Conservation (phyloP, 2,113 vertebrate genomes). For the Atlantisia rogersi region DNA sequence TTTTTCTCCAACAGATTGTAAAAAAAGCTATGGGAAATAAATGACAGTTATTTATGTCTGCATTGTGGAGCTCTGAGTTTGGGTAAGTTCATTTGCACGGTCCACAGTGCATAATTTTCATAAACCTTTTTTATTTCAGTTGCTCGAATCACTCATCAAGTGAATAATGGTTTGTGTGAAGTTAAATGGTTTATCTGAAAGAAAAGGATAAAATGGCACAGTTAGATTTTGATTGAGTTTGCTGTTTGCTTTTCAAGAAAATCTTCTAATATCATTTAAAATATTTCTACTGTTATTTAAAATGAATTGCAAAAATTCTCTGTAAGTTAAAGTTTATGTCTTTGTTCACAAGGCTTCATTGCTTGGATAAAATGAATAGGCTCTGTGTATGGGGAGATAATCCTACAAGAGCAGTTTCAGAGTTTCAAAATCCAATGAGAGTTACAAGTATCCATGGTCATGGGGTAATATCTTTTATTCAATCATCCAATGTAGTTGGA, state of each 20-base stretch:
- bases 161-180: background rate
- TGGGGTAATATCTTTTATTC: background rate
- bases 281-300: background rate
- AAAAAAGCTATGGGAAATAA: background rate
- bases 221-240: background rate
- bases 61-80: background rate
- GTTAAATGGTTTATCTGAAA: background rate
- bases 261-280: background rate
- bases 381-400: background rate
- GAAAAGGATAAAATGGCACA: background rate
- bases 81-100: background rate
- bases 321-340: background rate
- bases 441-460: background rate
- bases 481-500: background rate
- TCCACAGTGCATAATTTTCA: background rate
- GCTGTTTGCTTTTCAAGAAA: background rate
- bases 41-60: background rate
- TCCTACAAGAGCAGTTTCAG: background rate
- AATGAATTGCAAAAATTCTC: background rate
- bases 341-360: background rate
- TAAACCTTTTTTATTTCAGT: conserved; percentile 6
- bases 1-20: background rate
- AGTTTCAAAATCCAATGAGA: background rate
- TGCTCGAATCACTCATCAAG: background rate
- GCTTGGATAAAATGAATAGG: background rate